phyloP scores from a whole-genome alignment of 2,113 vertebrate genomes.

The Pseudopipra pipra region DNA sequence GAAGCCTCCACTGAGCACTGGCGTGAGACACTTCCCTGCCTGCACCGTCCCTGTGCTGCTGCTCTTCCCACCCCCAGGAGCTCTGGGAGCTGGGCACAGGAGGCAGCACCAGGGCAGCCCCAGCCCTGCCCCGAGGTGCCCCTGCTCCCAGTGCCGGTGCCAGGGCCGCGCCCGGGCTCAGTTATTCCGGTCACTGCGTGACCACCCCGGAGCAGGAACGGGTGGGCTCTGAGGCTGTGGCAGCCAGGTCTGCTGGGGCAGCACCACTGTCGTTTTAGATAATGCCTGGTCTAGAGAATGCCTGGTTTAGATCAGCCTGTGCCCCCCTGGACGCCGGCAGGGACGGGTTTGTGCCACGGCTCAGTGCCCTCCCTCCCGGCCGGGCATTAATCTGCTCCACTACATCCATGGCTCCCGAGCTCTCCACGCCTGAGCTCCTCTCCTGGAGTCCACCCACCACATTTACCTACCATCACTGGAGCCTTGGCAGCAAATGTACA shows the following conservation, averaged over 20 bases:
- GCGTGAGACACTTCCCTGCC: not conserved
- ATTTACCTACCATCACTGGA: not conserved
- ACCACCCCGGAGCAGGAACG: not conserved
- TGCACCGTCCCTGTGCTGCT: not conserved
- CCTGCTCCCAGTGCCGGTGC: not conserved
- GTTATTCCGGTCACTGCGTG: not conserved
- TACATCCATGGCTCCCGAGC: not conserved
- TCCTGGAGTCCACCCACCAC: not conserved
- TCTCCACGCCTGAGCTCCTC: not conserved
- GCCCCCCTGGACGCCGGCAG: not conserved
- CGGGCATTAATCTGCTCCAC: not conserved
- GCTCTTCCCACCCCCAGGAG: not conserved
- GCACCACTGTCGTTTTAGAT: not conserved
- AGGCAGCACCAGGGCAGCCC: not conserved
- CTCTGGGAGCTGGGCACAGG: fast-evolving
- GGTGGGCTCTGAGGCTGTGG: not conserved
- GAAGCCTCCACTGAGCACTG: not conserved
- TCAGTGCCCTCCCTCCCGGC: not conserved
- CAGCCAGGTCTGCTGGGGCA: not conserved
- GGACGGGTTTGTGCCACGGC: not conserved
- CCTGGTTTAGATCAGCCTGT: not conserved
- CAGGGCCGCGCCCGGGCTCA: not conserved
- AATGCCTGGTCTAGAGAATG: not conserved
- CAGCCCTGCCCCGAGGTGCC: fast-evolving
- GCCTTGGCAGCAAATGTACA: conserved; percentile 31